phyloP scores from a whole-genome alignment of 1,140 invertebrate genomes.

The Holcopasites calliopsidis region DNA sequence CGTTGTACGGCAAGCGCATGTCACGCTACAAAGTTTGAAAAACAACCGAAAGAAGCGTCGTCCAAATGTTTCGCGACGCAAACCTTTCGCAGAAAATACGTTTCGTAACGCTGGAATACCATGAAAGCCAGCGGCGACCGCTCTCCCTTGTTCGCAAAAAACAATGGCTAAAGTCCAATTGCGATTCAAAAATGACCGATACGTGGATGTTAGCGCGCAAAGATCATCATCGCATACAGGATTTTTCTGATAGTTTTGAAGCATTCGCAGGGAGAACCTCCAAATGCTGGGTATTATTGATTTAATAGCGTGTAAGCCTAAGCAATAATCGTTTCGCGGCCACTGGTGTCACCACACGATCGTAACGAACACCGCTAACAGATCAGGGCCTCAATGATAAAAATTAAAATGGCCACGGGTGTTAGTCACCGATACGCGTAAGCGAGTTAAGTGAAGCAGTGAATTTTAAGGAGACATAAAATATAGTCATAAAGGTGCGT shows the following conservation, averaged over 20 bases:
- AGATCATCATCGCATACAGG: no score
- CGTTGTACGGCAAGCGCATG: constrained; percentile 14
- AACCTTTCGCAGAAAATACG: not conserved
- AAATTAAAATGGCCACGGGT: constrained; percentile 31
- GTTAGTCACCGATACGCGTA: not conserved
- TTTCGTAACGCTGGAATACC: not conserved
- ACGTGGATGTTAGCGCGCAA: no score
- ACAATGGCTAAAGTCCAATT: no score
- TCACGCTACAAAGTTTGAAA: constrained; percentile 32
- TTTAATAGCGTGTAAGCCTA: not conserved
- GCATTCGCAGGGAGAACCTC: not conserved
- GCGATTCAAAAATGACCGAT: no score
- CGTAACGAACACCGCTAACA: not conserved
- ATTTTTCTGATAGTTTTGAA: not conserved
- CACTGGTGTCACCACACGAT: not conserved
- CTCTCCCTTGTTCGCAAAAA: not conserved
- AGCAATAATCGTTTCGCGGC: not conserved
- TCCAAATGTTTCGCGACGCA: not conserved
- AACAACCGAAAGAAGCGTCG: not conserved
- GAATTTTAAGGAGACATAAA: not conserved
- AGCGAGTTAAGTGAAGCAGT: not conserved
- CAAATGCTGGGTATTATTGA: not conserved
- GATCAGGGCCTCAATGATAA: not conserved
- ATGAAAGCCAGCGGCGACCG: not conserved
- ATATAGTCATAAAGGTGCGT: accelerated